Evolutionary conservation across 2,797 vertebrate genomes (phyloP), one percentile per base, ranked within the genome.

Genomic region (Threskiornis aethiopicus): DNA sequence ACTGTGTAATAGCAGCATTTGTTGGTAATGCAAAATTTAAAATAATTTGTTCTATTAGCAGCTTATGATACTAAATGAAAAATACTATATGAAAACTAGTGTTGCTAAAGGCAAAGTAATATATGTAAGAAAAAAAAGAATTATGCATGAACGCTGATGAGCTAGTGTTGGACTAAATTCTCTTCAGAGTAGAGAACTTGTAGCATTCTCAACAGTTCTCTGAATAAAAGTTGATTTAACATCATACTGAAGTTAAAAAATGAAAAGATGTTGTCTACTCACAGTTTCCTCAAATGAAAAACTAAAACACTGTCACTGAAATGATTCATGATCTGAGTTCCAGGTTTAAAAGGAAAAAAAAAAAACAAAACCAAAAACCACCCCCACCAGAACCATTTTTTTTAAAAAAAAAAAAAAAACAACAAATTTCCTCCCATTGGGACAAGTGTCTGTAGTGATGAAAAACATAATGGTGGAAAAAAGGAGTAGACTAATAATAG

Each of bases 191-290:
- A 79, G 29, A 75, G 69, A 84, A 70, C 47, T 62, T 64, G 17
- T 26, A 71, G 39, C 44, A 41, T 86, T 35, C 24, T 89, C 28
- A n/a, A 35, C 24, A 62, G 39, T 31, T 95, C 42, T 82, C 46
- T 76, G 49, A 25, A 61, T 49, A 75, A 49, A 84, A 26, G 31
- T 49, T 20, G 25, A 29, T 79, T 69, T 86, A 49, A 80, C 47
- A 25, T 51, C 35, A 47, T 65, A 25, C 31, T 57, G 73, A 89
- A 61, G 62, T 78, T 93, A 24, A 89, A 55, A 91, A 89, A 70
- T 77, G 13, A 72, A 79, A 89, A 72, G 0, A 14, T 61, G 3
- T 44, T 72, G 42, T 39, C 35, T 71, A 21, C 31, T 87, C 17
- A 42, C 7, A 52, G 1, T 89, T 92, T 89, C 35, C 16, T 76